Percentiles rank a stretch among this genome's conserved stretches.
Conservation (phyloP, 2,797 vertebrate genomes). For the Siniperca scherzeri region DNA sequence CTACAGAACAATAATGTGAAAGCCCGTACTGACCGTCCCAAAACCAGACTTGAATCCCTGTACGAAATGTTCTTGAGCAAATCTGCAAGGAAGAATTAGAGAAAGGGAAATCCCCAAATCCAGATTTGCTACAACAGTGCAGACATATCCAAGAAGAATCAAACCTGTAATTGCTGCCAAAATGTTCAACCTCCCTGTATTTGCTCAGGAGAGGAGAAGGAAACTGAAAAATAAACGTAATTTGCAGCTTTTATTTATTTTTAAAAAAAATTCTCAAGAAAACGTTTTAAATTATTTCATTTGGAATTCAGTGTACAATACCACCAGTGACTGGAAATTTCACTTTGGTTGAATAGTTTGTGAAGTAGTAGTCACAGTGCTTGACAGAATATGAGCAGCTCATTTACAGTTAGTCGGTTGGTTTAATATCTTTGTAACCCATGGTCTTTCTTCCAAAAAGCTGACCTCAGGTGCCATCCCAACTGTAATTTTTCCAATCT, state of each 20-base stretch:
- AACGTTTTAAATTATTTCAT: not conserved
- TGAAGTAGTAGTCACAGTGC: not conserved
- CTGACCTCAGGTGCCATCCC: not conserved
- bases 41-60: not conserved
- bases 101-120: constrained; percentile 19
- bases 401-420: not conserved
- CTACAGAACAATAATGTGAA: not conserved
- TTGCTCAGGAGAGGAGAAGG: not conserved
- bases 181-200: not conserved
- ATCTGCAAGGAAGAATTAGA: not conserved
- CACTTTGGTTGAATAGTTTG: not conserved
- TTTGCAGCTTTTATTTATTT: not conserved
- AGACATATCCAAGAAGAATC: constrained; percentile 2
- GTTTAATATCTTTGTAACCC: not conserved
- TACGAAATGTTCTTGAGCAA: constrained; percentile 1
- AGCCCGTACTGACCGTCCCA: not conserved
- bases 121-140: not conserved
- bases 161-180: not conserved
- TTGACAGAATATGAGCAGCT: not conserved
- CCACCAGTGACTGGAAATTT: not conserved
- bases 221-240: not conserved
- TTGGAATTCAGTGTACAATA: not conserved
- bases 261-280: not conserved
- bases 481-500: not conserved
- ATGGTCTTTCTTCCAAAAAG: not conserved